Conservation (phyloP, 2,888 invertebrate species). For the Catonia carolina region DNA sequence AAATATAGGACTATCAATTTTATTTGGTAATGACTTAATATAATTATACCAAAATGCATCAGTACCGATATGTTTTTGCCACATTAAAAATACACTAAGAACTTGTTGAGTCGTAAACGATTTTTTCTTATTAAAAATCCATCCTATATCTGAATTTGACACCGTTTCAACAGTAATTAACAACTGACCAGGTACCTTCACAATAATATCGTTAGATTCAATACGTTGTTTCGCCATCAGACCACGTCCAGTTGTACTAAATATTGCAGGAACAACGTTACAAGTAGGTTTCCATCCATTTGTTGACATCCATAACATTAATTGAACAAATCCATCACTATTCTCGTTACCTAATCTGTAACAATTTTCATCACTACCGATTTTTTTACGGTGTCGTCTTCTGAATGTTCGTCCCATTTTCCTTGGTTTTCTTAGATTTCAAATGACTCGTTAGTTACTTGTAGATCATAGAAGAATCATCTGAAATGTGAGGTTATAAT, state of each 20-base stretch:
- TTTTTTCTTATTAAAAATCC: slow-evolving; percentile 32
- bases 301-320: background rate
- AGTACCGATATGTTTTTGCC: slow-evolving; percentile 53
- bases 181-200: slow-evolving; percentile 32
- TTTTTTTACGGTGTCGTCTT: no score
- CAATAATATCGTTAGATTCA: slow-evolving; percentile 45
- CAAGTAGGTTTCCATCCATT: slow-evolving; percentile 7
- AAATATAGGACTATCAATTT: background rate
- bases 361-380: background rate
- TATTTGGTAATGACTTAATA: slow-evolving; percentile 58
- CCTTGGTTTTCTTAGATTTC: no score
- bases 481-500: no score
- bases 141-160: slow-evolving; percentile 33
- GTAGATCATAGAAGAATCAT: no score
- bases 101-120: slow-evolving; percentile 58
- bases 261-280: slow-evolving; percentile 4
- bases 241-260: background rate
- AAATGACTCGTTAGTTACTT: no score
- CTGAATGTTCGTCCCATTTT: no score
- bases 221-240: slow-evolving; percentile 55
- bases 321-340: background rate
- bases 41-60: slow-evolving; percentile 57
- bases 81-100: slow-evolving; percentile 64
- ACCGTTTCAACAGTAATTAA: slow-evolving; percentile 35
- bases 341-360: background rate